Evolutionary conservation across 2,113 vertebrate genomes (phyloP).

Genomic region (Polypterus senegalus): DNA sequence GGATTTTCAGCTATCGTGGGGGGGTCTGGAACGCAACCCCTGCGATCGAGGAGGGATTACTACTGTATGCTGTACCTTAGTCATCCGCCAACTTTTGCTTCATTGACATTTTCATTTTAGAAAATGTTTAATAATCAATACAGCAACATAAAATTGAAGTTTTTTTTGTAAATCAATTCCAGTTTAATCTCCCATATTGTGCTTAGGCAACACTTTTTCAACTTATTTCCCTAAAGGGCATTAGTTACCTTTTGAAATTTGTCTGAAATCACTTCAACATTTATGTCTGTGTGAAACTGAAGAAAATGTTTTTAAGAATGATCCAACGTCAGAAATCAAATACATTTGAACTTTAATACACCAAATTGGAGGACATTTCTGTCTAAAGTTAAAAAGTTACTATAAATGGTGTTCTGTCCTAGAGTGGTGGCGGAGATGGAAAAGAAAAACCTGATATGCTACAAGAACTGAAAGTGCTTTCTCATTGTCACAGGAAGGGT

Average conservation of each 20-base stretch:
- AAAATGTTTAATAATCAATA: background rate
- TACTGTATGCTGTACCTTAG: no score
- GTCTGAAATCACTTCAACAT: background rate
- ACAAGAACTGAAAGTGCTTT: conserved; percentile 10
- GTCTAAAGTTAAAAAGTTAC: background rate
- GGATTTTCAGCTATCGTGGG: no score
- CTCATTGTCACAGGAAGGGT: conserved; percentile 13
- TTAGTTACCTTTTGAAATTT: background rate
- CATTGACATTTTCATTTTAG: no score
- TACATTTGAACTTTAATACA: conserved; percentile 26
- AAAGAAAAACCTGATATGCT: conserved; percentile 19
- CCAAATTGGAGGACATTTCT: conserved; percentile 19
- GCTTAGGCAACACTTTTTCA: background rate
- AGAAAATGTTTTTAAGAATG: conserved; percentile 4
- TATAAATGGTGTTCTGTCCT: conserved; percentile 23
- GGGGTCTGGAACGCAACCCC: no score
- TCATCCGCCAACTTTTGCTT: no score
- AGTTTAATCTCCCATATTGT: background rate
- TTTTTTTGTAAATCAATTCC: background rate
- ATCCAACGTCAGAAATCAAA: conserved; percentile 15
- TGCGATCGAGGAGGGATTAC: no score
- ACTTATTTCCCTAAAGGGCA: background rate
- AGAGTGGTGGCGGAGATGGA: conserved; percentile 17
- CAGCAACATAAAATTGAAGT: conserved; percentile 6
- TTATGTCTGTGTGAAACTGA: background rate